Evolutionary conservation across 2,113 vertebrate genomes (phyloP).

Genomic region (Bos javanicus): DNA sequence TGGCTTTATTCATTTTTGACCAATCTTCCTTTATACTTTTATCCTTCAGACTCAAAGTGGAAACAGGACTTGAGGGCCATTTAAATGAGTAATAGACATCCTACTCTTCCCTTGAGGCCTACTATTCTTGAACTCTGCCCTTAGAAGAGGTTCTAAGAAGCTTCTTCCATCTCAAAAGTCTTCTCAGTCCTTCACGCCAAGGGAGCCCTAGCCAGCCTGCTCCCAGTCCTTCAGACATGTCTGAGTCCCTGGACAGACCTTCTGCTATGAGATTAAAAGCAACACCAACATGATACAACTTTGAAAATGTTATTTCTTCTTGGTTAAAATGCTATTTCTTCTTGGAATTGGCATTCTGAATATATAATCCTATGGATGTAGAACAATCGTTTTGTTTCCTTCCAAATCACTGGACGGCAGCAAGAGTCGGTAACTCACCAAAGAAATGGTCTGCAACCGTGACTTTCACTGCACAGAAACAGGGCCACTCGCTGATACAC

Average conservation of each 20-base stretch:
- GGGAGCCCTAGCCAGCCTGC: not conserved
- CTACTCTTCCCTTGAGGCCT: too few relatives aligned
- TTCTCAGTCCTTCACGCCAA: not conserved
- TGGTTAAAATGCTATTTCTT: not conserved
- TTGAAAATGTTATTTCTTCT: not conserved
- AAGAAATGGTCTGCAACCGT: not conserved
- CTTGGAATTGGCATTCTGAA: conserved; percentile 3
- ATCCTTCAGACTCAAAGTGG: not conserved
- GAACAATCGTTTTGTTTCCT: not conserved
- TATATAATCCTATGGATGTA: not conserved
- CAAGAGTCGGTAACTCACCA: not conserved
- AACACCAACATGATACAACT: not conserved
- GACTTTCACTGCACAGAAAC: not conserved
- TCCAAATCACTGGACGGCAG: not conserved
- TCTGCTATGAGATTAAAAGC: not conserved
- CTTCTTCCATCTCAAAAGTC: not conserved
- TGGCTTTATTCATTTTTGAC: not conserved
- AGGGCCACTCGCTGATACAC: not conserved
- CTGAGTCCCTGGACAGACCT: not conserved
- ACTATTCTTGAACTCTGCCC: not conserved
- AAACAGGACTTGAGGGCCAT: not conserved
- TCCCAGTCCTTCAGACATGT: not conserved
- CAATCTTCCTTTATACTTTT: not conserved
- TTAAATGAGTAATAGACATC: not conserved
- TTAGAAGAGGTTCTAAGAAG: not conserved